These are phyloP conservation scores for Tinamus guttatus DNA, from an alignment of 2,113 vertebrate genomes.

Conservation along the genomic window DNA sequence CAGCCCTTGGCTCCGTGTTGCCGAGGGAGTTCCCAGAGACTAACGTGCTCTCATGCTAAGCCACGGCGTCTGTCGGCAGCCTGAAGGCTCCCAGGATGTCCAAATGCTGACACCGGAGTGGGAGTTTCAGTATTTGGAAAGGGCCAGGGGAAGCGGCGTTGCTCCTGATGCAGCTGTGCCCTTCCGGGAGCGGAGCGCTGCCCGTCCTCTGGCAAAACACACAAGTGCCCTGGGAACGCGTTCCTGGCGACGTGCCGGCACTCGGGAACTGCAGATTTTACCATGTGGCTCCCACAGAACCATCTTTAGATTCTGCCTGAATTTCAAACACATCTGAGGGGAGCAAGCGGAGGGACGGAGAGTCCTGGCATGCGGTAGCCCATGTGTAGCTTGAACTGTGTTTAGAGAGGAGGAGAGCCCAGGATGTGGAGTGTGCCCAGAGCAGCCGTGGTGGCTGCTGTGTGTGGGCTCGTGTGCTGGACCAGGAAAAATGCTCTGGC, in stretches of 20 bases:
- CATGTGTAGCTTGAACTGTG: neutral
- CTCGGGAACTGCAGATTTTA: neutral
- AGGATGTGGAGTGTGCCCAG: neutral
- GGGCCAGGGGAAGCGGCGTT: neutral
- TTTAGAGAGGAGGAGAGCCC: too few species aligned
- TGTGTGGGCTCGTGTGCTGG: neutral
- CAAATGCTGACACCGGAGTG: neutral
- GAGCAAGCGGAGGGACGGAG: neutral
- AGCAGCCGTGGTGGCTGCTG: neutral
- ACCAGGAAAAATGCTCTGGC: neutral
- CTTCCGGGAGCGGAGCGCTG: neutral
- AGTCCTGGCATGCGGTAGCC: neutral
- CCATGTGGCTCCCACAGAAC: neutral
- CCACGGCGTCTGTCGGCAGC: neutral
- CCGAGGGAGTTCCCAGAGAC: neutral
- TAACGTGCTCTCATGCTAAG: neutral
- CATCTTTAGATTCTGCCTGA: neutral
- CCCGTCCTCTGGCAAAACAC: neutral
- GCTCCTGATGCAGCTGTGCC: neutral
- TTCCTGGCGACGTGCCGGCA: neutral
- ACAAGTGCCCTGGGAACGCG: fast-evolving
- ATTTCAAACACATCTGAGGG: neutral
- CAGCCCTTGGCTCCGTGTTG: neutral
- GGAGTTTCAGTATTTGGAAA: neutral
- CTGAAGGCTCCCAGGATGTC: neutral